Conservation (phyloP, 2,113 vertebrate species). For the Passer domesticus region DNA sequence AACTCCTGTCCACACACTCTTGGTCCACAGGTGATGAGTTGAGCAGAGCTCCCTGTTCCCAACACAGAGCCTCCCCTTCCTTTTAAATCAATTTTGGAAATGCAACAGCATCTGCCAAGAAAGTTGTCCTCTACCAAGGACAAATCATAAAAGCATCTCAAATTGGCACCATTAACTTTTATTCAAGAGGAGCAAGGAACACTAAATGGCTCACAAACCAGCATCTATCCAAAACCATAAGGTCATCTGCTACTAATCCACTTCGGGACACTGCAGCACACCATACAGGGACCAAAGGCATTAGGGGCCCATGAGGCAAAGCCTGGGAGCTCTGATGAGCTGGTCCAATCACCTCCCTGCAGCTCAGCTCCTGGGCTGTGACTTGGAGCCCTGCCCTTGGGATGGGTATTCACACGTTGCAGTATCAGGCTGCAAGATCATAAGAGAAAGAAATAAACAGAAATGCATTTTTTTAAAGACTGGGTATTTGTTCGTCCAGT, state of each 20-base stretch:
- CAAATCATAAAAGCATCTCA: background rate
- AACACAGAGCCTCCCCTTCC: background rate
- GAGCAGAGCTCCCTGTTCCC: background rate
- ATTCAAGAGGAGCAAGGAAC: background rate
- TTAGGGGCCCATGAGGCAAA: background rate
- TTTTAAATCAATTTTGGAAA: background rate
- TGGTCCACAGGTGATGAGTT: background rate
- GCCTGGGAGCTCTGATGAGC: background rate
- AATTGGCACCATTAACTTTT: background rate
- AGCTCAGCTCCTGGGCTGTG: background rate
- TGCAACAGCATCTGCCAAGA: background rate
- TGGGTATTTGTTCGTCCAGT: background rate
- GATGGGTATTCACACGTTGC: rapidly evolving
- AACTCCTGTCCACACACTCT: background rate
- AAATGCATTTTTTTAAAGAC: background rate
- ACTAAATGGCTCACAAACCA: background rate
- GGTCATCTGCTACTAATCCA: background rate
- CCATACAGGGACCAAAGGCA: background rate
- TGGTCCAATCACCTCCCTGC: background rate
- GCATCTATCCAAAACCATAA: background rate
- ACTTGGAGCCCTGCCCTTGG: background rate
- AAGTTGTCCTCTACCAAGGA: background rate
- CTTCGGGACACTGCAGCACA: background rate
- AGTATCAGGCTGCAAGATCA: background rate
- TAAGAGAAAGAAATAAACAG: background rate